phyloP scores from a whole-genome alignment of 2,888 invertebrate species.

The Melolontha melolontha region DNA sequence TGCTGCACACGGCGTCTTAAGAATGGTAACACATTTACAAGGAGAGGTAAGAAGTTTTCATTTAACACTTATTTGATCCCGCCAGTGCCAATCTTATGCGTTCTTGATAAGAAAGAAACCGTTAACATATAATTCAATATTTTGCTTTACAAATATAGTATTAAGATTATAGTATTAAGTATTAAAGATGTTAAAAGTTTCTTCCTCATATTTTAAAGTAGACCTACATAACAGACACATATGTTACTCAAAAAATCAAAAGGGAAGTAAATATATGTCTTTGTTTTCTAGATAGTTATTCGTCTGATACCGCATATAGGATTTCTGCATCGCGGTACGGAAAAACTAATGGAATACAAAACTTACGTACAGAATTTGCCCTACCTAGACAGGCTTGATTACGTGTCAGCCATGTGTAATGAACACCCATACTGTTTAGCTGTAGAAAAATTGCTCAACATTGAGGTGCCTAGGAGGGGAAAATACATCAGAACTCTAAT shows the following conservation, averaged over 20 bases:
- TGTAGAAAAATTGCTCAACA: conserved; percentile 84
- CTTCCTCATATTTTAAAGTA: too few relatives aligned
- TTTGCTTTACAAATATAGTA: too few relatives aligned
- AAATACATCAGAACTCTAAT: conserved; percentile 84
- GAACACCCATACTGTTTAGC: conserved; percentile 84
- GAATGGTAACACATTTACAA: conserved; percentile 83
- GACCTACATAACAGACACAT: too few relatives aligned
- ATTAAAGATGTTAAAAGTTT: too few relatives aligned
- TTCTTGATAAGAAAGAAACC: too few relatives aligned
- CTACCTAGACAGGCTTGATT: conserved; percentile 89
- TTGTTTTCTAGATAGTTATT: conserved; percentile 71
- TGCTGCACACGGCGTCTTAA: conserved; percentile 89
- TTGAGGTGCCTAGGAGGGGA: conserved; percentile 81
- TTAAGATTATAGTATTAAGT: too few relatives aligned
- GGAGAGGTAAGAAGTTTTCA: conserved; percentile 72
- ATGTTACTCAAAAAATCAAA: too few relatives aligned
- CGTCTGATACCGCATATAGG: conserved; percentile 89
- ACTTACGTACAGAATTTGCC: conserved; percentile 87
- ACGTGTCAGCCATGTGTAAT: conserved; percentile 86
- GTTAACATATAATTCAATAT: too few relatives aligned
- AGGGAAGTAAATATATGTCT: neutral
- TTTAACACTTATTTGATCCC: too few relatives aligned
- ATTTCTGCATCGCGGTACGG: conserved; percentile 87
- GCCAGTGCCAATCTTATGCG: too few relatives aligned
- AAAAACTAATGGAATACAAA: conserved; percentile 91